Percentiles rank a stretch among this genome's conserved stretches.
phyloP scores from a whole-genome alignment of 2,797 vertebrate genomes.

The Sebastiscus albofasciatus region DNA sequence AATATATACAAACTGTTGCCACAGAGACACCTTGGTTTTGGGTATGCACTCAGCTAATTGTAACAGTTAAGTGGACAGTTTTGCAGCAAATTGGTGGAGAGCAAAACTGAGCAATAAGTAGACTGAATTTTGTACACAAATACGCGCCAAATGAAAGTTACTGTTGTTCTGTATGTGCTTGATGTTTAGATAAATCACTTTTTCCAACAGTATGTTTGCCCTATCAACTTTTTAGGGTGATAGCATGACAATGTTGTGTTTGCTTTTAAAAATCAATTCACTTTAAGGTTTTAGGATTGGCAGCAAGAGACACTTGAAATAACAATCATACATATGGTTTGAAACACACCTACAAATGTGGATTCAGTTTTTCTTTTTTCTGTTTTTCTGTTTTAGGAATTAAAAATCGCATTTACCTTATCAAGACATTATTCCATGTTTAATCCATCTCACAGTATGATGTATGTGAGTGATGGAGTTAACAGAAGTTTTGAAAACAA shows the following conservation, averaged over 20 bases:
- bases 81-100: not conserved
- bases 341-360: not conserved
- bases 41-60: not conserved
- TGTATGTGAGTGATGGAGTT: not conserved
- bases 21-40: not conserved
- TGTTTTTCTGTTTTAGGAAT: not conserved
- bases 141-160: rapidly evolving
- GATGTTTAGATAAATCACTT: not conserved
- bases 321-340: not conserved
- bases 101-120: not conserved
- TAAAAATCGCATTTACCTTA: not conserved
- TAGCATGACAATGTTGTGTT: not conserved
- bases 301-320: not conserved
- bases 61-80: not conserved
- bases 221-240: not conserved
- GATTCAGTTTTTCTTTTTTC: not conserved
- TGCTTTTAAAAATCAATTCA: too few relatives aligned
- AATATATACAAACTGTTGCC: not conserved
- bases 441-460: not conserved
- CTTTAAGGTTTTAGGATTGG: not conserved
- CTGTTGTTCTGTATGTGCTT: not conserved
- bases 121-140: rapidly evolving
- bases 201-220: not conserved
- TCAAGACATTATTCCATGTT: not conserved
- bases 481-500: constrained; percentile 28